Percentiles rank a stretch among this genome's conserved stretches.
phyloP scores from a whole-genome alignment of 2,797 vertebrate species.

The Sarcophilus harrisii region DNA sequence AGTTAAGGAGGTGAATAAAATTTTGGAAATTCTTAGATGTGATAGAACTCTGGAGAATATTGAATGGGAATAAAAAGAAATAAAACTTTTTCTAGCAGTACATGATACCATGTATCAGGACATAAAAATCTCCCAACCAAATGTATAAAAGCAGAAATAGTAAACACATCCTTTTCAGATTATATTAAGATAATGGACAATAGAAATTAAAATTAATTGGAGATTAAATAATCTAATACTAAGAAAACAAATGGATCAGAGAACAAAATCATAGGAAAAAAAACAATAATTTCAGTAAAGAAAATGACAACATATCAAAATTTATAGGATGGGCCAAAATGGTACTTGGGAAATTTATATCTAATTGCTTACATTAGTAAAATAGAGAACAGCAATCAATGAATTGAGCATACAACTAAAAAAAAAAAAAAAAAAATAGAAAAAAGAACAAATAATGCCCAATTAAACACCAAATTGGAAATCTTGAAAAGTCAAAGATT shows the following conservation, averaged over 20 bases:
- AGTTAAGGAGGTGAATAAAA: background rate
- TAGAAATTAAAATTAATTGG: background rate
- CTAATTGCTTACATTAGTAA: background rate
- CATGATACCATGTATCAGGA: background rate
- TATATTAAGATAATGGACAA: background rate
- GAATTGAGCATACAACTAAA: background rate
- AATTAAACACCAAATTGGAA: background rate
- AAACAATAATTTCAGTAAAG: background rate
- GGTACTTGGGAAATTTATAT: background rate
- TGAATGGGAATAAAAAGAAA: background rate
- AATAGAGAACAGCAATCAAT: background rate
- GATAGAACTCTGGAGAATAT: background rate
- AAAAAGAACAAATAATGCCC: too few relatives aligned
- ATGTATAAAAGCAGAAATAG: background rate
- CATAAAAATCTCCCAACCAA: background rate
- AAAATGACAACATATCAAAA: background rate
- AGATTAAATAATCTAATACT: background rate
- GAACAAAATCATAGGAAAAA: background rate
- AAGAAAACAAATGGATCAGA: background rate
- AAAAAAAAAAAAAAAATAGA: too few relatives aligned
- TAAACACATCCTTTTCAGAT: background rate
- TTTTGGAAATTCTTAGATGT: background rate
- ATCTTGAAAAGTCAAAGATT: background rate
- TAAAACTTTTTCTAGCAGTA: background rate
- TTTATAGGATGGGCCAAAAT: background rate